Conservation (phyloP, 2,113 vertebrate genomes). For the Hippolais icterina region DNA sequence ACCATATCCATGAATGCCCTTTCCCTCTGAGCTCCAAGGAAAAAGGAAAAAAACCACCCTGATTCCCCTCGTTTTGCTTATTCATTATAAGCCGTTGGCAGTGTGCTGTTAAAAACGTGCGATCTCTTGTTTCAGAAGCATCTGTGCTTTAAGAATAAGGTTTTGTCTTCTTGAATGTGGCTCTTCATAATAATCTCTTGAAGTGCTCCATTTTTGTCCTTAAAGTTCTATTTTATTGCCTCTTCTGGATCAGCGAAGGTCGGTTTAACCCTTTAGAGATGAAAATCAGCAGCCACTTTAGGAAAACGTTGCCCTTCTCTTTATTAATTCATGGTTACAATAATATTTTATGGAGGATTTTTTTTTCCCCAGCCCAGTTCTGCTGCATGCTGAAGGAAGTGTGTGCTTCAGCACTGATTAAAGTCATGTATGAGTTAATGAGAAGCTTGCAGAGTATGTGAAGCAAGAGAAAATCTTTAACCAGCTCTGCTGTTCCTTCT, state of each 20-base stretch:
- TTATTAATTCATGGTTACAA: not conserved
- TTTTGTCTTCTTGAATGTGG: slow-evolving; percentile 39
- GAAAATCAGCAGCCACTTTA: slow-evolving; percentile 9
- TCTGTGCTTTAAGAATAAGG: slow-evolving; percentile 42
- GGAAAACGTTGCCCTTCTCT: slow-evolving; percentile 17
- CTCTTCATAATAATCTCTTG: slow-evolving; percentile 14
- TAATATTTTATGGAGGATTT: not conserved
- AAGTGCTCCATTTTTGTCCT: slow-evolving; percentile 48
- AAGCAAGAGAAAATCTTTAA: slow-evolving; percentile 66
- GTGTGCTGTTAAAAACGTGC: slow-evolving; percentile 35
- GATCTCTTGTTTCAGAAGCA: slow-evolving; percentile 43
- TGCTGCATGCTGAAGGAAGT: slow-evolving; percentile 26
- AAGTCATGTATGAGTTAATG: slow-evolving; percentile 62
- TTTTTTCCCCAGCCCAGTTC: not conserved
- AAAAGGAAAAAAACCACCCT: not conserved
- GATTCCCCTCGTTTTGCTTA: slow-evolving; percentile 36
- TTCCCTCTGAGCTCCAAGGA: not conserved
- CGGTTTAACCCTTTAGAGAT: slow-evolving; percentile 37
- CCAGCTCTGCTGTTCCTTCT: slow-evolving; percentile 48
- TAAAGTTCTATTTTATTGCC: slow-evolving; percentile 58
- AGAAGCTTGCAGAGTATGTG: slow-evolving; percentile 61
- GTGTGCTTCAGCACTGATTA: slow-evolving; percentile 57
- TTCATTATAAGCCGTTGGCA: slow-evolving; percentile 24
- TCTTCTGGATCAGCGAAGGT: slow-evolving; percentile 35
- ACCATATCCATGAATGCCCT: not conserved